phyloP scores from a whole-genome alignment of 2,888 invertebrate species.

The Dysmachus trigonus region DNA sequence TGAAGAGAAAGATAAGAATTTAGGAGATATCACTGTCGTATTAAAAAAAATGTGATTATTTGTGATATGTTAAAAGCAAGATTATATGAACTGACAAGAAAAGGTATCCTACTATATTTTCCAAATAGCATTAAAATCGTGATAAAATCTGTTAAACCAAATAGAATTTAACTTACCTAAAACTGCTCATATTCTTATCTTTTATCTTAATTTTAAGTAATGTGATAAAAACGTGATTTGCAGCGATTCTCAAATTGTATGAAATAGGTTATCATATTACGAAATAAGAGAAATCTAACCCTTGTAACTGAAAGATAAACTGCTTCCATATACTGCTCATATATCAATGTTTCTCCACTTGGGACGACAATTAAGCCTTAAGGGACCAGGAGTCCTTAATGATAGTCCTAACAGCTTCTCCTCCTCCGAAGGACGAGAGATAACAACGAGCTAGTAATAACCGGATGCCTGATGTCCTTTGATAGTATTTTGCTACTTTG shows the following conservation, averaged over 20 bases:
- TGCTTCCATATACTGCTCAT: not conserved
- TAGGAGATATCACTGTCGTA: too few species aligned
- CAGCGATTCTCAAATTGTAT: not conserved
- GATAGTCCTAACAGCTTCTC: not conserved
- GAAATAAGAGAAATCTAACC: not conserved
- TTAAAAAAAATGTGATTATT: too few species aligned
- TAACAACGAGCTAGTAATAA: not conserved
- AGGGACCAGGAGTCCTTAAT: not conserved
- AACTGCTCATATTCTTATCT: not conserved
- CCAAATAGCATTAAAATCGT: too few species aligned
- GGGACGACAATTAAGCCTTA: not conserved
- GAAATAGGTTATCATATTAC: not conserved
- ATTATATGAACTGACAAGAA: too few species aligned
- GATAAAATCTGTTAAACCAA: too few species aligned
- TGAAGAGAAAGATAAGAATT: too few species aligned
- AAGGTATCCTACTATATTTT: too few species aligned
- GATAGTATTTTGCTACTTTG: conserved; percentile 10
- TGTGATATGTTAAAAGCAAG: too few species aligned
- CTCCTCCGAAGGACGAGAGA: not conserved
- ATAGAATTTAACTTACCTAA: too few species aligned
- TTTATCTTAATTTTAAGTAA: not conserved
- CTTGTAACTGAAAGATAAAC: not conserved
- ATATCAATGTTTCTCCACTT: not conserved
- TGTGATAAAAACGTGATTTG: not conserved
- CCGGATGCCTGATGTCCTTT: not conserved